Evolutionary conservation across 2,797 vertebrate genomes (phyloP), one percentile per base, ranked within the genome.

Genomic region (Labeo calbasu): DNA sequence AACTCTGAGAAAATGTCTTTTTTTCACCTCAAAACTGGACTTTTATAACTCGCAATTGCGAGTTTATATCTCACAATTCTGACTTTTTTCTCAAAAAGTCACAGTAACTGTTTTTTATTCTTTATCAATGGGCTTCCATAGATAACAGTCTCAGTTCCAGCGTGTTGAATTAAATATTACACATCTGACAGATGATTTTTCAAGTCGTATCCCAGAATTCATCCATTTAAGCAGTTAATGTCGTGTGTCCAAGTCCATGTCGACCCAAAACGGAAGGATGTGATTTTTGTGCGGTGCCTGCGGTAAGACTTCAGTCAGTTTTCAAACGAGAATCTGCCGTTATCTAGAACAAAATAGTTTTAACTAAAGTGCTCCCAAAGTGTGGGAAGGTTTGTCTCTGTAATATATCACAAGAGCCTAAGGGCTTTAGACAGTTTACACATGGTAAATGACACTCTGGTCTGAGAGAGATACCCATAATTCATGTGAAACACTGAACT

Each of bases 351-450:
- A 72, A 65, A 65, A 65, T 63, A 28, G 21, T 36, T 81, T n/a
- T 63, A 72, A 71, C 72, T 17, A 51, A 73, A 48, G 23, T 61
- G 40, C 43, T 59, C 11, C 73, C 69, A 3, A 72, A 40, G n/a
- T 11, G 10, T 12, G 14, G 19, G 32, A 63, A 65, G 43, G 23
- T 65, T 32, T 2, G 59, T 19, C 77, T 79, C 46, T 76, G 21
- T 66, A 55, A 83, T 46, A 48, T 46, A 76, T 76, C 73, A 77
- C 4, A 0, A 68, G 25, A 80, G 78, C 78, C 65, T 11, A 46
- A 32, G 63, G 72, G 72, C 61, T 55, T 53, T 21, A 28, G 32
- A 77, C 12, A n/a, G 72, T 83, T 76, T 77, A 51, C 57, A 68
- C 36, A 57, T 32, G 21, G 10, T n/a, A 10, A 25, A 75, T 21